Base-by-base conservation (phyloP, 2,113 vertebrate species). In the Gorsachius goisagi region DNA sequence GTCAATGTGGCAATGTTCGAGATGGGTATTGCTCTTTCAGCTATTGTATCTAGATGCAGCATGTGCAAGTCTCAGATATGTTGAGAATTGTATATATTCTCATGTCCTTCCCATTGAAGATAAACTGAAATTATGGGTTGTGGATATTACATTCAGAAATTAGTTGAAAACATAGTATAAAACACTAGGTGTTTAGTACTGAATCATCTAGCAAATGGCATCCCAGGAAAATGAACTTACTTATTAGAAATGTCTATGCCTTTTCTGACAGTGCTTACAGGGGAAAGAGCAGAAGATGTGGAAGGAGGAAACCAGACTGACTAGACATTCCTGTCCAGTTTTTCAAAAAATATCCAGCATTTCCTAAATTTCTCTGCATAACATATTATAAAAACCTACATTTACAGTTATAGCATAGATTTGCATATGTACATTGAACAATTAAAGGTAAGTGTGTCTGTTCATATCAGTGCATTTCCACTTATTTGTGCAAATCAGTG, bases 1-100 rank as follows among this genome's bases (percentile, higher is more conserved):
- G 98, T 96, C 98, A 97, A 3, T 89, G 95, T 97, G 96, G 96
- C 93, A 97, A 96, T 95, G 97, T 82, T 98, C 94, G 72, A 93
- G 74, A 89, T 58, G 89, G 87, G 97, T 95, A 98, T 96, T 98
- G 95, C 96, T 97, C 94, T 97, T 98, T 97, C 97, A 94, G 92
- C 95, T 96, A 79, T 72, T 83, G 75, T 88, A 87, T 96, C 93
- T 94, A 88, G 90, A 97, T 93, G 91, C 62, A 87, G 88, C 30
- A 89, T 7, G 50, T 96, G 88, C 60, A 44, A 97, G 91, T 92
- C 91, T 95, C 20, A 89, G 69, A 84, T 82, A 41, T 69, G 84
- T 69, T 93, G 95, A 91, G 82, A 76, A 93, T 93, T 97, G 97
- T 96, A 86, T 91, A 95, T 92, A 93, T 84, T 94, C 67, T 95